These are phyloP conservation scores for Pleuronectes platessa DNA, from an alignment of 2,113 vertebrate species.

Conservation along the genomic window DNA sequence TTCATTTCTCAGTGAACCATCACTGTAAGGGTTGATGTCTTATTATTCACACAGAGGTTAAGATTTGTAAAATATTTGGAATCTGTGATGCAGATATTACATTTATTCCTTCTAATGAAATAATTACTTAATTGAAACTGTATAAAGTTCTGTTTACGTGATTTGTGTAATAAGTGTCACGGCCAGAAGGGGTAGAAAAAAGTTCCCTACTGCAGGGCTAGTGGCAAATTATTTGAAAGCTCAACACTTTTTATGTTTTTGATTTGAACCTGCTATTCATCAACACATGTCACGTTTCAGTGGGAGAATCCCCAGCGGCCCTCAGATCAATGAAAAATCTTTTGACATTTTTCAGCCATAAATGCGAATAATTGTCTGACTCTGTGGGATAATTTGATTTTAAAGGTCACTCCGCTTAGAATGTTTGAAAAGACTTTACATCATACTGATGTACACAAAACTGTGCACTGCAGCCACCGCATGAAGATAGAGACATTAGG, in stretches of 20 bases:
- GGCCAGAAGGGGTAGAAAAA: neutral
- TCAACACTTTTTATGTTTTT: neutral
- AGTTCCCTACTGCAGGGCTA: neutral
- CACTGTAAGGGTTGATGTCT: too few relatives aligned
- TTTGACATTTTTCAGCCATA: neutral
- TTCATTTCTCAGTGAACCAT: too few relatives aligned
- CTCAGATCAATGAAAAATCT: slow-evolving; percentile 11
- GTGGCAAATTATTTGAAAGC: neutral
- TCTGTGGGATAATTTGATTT: neutral
- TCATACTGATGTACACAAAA: slow-evolving; percentile 4
- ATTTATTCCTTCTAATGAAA: neutral
- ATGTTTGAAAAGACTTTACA: neutral
- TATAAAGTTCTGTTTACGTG: neutral
- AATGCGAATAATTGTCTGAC: slow-evolving; percentile 17
- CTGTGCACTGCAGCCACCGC: neutral
- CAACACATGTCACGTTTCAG: slow-evolving; percentile 8
- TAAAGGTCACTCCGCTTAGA: slow-evolving; percentile 33
- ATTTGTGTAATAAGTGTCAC: neutral
- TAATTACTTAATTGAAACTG: neutral
- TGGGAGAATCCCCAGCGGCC: neutral
- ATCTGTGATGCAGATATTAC: neutral
- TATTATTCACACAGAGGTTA: neutral
- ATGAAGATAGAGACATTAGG: neutral
- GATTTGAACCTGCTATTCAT: neutral
- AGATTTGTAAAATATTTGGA: neutral